Base-by-base conservation (phyloP, 1,140 invertebrate species). In the Drusus annulatus region DNA sequence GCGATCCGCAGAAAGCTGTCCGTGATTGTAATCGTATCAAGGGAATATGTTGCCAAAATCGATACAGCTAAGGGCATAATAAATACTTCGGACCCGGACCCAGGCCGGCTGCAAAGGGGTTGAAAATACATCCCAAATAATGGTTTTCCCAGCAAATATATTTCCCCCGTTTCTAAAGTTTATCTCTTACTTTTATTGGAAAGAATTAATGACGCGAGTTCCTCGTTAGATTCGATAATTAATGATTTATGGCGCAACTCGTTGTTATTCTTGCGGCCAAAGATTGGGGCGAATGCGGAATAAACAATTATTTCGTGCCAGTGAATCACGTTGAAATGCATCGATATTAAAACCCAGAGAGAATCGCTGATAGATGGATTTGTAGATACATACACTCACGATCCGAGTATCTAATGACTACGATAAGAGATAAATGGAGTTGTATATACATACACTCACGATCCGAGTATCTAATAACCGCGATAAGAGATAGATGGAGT, bases 51-150 rank as follows among this genome's bases (percentile, higher is more conserved):
- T 69, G 65, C 51, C 50, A 36, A 69, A 69, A 69, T 69, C 65
- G 51, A 69, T 69, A 69, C 65, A 50, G 65, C 65, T 19, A 50
- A 69, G 15, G 65, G 65, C 65, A 69, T 69, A 69, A 69, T 69
- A 69, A 69, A 69, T 69, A 69, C 65, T 69, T 69, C 65, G 65
- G 65, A 50, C 65, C 21, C 23, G 19, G 60, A 4, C 60, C 15
- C 65, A n/a, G 31, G n/a, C 21, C 36, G 36, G 28, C 15, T 13
- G 65, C 36, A 10, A 69, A 69, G 36, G 28, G 31, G 28, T 69
- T 45, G 28, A 69, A 69, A 69, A 69, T 21, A 45, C 36, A 21
- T 17, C n/a, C 65, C 36, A 45, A 50, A 19, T 50, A 69, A 69
- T 69, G 65, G 65, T 50, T 45, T 69, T 50, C 65, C n/a, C 45